Conservation (phyloP, 2,113 vertebrate species). For the Dermatemys mawii region DNA sequence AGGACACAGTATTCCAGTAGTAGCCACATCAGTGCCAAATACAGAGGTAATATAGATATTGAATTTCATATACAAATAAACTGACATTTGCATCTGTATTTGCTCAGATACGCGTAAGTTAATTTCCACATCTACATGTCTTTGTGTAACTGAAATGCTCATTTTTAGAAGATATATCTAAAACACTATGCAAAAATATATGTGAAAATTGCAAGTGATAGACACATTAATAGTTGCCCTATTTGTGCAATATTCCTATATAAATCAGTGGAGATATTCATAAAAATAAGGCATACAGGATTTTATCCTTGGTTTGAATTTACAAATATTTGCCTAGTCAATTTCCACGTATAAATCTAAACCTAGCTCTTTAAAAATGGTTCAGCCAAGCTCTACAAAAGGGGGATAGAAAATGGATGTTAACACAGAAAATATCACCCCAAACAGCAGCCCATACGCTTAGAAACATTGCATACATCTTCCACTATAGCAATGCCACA, state of each 20-base stretch:
- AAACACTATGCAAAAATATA: neutral
- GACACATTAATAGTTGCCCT: neutral
- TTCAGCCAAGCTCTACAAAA: slow-evolving; percentile 36
- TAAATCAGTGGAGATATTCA: neutral
- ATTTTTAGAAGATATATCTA: neutral
- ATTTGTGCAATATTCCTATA: neutral
- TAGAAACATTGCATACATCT: neutral
- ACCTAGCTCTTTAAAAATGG: slow-evolving; percentile 28
- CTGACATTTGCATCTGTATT: neutral
- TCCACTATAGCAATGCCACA: neutral
- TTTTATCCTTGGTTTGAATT: neutral
- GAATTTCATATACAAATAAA: neutral
- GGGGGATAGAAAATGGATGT: slow-evolving; percentile 16
- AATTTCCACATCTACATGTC: neutral
- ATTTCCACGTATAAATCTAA: neutral
- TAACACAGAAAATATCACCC: slow-evolving; percentile 30
- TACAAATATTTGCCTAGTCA: neutral
- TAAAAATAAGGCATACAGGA: neutral
- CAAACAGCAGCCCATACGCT: slow-evolving; percentile 22
- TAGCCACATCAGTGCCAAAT: neutral
- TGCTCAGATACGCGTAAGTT: neutral
- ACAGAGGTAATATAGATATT: neutral
- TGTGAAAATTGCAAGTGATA: neutral
- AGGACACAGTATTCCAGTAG: neutral
- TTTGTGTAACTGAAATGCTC: neutral